These are phyloP conservation scores for Mythimna ferrago DNA, from an alignment of 2,888 invertebrate species.

Conservation along the genomic window DNA sequence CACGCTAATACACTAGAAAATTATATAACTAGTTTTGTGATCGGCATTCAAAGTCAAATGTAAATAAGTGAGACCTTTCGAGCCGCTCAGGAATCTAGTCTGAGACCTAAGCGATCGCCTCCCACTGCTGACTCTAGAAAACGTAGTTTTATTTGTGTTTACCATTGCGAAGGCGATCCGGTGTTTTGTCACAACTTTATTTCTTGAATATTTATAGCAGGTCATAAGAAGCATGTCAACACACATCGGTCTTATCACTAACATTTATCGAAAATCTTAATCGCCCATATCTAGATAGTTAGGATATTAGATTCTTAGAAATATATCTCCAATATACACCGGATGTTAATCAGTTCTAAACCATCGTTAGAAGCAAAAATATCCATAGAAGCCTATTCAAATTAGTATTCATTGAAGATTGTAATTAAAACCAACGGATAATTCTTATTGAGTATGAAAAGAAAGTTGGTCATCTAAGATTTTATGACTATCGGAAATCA, in stretches of 20 bases:
- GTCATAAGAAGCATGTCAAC: constrained; percentile 32
- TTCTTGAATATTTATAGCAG: constrained; percentile 34
- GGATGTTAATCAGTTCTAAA: constrained; percentile 26
- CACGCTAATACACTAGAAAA: constrained; percentile 72
- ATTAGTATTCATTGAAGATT: constrained; percentile 37
- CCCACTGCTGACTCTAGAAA: constrained; percentile 46
- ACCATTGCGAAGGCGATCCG: constrained; percentile 33
- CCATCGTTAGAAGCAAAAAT: constrained; percentile 17
- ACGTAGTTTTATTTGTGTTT: constrained; percentile 49
- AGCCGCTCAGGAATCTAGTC: constrained; percentile 69
- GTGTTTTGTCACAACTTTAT: constrained; percentile 34
- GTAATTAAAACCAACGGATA: constrained; percentile 22
- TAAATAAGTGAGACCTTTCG: constrained; percentile 72
- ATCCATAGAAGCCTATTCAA: constrained; percentile 13
- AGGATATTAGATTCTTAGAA: neutral
- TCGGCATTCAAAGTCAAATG: constrained; percentile 76
- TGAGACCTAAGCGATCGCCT: constrained; percentile 62
- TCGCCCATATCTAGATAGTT: neutral
- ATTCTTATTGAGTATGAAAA: constrained; percentile 16
- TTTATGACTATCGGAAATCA: constrained; percentile 35
- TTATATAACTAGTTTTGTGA: constrained; percentile 65
- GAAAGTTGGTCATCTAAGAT: constrained; percentile 36
- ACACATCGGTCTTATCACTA: constrained; percentile 29
- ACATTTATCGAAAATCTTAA: constrained; percentile 11
- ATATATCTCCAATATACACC: constrained; percentile 8